These are phyloP conservation scores for Orchestia grillus DNA, from an alignment of 1,140 invertebrate genomes.

Conservation along the genomic window DNA sequence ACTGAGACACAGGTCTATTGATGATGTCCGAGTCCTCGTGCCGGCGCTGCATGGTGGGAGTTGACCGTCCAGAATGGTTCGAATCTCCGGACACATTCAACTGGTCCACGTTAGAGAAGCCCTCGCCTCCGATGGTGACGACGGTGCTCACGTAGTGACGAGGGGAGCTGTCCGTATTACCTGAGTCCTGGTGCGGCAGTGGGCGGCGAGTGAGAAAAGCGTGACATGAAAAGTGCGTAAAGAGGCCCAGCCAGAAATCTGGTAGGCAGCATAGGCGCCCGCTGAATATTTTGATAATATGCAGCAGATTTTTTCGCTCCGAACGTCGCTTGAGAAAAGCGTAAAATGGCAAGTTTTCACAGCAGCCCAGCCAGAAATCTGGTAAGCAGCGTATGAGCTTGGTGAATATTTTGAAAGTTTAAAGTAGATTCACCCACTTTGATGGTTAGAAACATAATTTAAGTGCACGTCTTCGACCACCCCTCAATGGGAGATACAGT, in stretches of 20 bases:
- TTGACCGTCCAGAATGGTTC: conserved; percentile 64
- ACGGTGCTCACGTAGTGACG: conserved; percentile 28
- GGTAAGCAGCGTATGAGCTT: not conserved
- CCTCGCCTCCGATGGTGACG: not conserved
- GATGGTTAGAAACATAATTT: no score
- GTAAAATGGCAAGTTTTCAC: not conserved
- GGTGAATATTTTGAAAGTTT: not conserved
- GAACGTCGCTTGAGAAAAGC: not conserved
- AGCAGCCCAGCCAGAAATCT: not conserved
- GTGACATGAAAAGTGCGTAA: not conserved
- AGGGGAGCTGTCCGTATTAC: not conserved
- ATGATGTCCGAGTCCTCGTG: conserved; percentile 59
- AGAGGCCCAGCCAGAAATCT: not conserved
- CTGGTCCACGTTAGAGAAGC: not conserved
- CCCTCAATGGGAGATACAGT: no score
- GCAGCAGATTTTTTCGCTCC: not conserved
- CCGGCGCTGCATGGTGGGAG: conserved; percentile 62
- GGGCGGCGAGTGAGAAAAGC: not conserved
- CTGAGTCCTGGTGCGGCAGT: conserved; percentile 28
- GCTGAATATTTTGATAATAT: not conserved
- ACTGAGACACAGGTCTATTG: conserved; percentile 66
- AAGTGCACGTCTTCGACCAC: no score
- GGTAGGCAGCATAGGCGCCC: not conserved
- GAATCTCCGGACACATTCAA: conserved; percentile 62
- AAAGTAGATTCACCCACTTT: not conserved